Percentiles rank a stretch among this genome's conserved stretches.
These are phyloP conservation scores for Pedionomus torquatus DNA, from an alignment of 2,113 vertebrate genomes.

Conservation along the genomic window DNA sequence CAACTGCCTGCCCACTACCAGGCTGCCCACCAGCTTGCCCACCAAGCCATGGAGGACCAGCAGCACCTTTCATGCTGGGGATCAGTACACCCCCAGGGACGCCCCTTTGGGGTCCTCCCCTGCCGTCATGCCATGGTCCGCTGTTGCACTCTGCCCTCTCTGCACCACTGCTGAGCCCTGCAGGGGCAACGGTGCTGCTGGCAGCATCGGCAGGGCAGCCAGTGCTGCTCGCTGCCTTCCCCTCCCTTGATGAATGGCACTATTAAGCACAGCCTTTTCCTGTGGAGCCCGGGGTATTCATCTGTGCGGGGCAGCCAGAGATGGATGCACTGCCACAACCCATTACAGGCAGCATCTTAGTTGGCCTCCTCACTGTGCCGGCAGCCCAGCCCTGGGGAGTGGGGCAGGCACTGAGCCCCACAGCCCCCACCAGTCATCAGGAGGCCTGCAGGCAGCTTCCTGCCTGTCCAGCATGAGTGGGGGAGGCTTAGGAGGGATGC, in stretches of 20 bases:
- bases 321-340: slow-evolving; percentile 21
- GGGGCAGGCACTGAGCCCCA: background rate
- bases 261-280: slow-evolving; percentile 9
- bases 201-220: rapidly evolving
- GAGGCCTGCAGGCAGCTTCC: background rate
- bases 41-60: background rate
- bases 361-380: rapidly evolving
- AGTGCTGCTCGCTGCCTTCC: rapidly evolving
- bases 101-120: background rate
- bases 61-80: background rate
- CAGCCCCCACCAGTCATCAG: rapidly evolving
- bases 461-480: rapidly evolving
- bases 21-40: background rate
- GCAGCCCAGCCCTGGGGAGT: background rate
- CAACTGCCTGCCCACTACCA: background rate
- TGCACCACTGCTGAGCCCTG: rapidly evolving
- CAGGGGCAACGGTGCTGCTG: background rate
- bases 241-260: background rate
- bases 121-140: rapidly evolving
- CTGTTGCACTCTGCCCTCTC: rapidly evolving
- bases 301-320: background rate
- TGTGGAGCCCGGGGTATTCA: background rate
- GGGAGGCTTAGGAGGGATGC: too few relatives aligned
- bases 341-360: background rate
- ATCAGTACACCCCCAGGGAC: background rate